Percentiles rank a stretch among this genome's conserved stretches.
Evolutionary conservation across 37 sponge, comb jelly and placozoan genomes (phyloP).

Genomic region (Halisarca cf. caerulea): DNA sequence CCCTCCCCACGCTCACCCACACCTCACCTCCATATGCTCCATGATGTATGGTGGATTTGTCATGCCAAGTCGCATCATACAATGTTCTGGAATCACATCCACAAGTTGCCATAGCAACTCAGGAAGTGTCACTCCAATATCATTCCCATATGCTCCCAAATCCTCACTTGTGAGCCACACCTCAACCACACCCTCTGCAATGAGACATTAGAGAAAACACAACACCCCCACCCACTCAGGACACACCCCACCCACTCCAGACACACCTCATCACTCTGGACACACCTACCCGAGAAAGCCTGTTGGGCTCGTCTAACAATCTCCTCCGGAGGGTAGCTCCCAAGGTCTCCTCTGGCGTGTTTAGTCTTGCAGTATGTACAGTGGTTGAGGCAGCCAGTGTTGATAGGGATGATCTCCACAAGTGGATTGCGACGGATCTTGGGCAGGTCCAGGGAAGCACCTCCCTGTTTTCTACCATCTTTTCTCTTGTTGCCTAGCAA

Average conservation of each 20-base stretch:
- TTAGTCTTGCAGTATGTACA: constrained; percentile 99
- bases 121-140: constrained; percentile 89
- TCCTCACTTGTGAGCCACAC: constrained; percentile 97
- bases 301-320: constrained; percentile 80
- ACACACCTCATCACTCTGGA: background rate
- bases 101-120: constrained; percentile 94
- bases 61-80: constrained; percentile 96
- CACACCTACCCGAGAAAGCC: constrained; percentile 77
- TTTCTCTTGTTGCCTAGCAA: constrained; percentile 67
- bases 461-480: constrained; percentile 68
- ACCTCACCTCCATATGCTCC: constrained; percentile 85
- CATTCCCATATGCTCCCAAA: constrained; percentile 91
- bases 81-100: constrained; percentile 83
- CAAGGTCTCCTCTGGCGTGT: constrained; percentile 92
- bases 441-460: constrained; percentile 85
- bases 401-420: constrained; percentile 94
- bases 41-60: constrained; percentile 98
- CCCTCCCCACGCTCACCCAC: background rate
- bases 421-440: constrained; percentile 93
- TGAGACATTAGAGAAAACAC: background rate
- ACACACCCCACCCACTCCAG: background rate
- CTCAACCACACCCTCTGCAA: constrained; percentile 90
- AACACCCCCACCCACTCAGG: background rate
- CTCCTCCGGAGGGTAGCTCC: constrained; percentile 87
- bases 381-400: constrained; percentile 95